phyloP scores from a whole-genome alignment of 1,140 invertebrate species.

The Trichonephila inaurata region DNA sequence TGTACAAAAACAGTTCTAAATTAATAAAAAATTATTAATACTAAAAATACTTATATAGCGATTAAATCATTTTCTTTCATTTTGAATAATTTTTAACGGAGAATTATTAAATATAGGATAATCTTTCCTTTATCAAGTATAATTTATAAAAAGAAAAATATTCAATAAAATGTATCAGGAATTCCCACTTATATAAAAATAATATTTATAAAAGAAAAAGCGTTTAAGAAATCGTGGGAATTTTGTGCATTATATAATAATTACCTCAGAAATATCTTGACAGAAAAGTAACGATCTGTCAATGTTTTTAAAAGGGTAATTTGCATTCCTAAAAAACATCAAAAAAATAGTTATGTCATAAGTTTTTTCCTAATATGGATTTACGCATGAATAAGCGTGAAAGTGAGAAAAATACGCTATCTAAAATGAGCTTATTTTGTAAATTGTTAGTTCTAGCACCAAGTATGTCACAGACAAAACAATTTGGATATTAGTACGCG shows the following conservation, averaged over 20 bases:
- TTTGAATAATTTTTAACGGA: too few relatives aligned
- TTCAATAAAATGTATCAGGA: too few relatives aligned
- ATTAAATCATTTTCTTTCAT: too few relatives aligned
- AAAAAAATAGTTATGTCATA: neutral
- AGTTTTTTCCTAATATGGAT: constrained; percentile 37
- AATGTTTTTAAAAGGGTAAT: neutral
- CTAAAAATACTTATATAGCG: too few relatives aligned
- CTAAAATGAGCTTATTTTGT: constrained; percentile 60
- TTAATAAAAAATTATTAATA: too few relatives aligned
- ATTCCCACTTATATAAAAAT: too few relatives aligned
- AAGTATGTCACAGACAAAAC: constrained; percentile 59
- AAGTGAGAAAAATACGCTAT: constrained; percentile 42
- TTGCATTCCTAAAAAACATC: neutral
- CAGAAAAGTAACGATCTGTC: neutral
- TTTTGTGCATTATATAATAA: neutral
- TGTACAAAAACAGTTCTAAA: too few relatives aligned
- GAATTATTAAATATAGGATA: too few relatives aligned
- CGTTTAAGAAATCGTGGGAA: neutral
- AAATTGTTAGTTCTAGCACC: constrained; percentile 9
- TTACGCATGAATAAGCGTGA: constrained; percentile 34
- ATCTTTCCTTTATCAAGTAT: too few relatives aligned
- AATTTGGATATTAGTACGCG: constrained; percentile 60
- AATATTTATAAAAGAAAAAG: too few relatives aligned
- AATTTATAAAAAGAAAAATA: too few relatives aligned
- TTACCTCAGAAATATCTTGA: neutral